These are phyloP conservation scores for Caranx melampygus DNA, from an alignment of 2,113 vertebrate genomes.

Conservation along the genomic window DNA sequence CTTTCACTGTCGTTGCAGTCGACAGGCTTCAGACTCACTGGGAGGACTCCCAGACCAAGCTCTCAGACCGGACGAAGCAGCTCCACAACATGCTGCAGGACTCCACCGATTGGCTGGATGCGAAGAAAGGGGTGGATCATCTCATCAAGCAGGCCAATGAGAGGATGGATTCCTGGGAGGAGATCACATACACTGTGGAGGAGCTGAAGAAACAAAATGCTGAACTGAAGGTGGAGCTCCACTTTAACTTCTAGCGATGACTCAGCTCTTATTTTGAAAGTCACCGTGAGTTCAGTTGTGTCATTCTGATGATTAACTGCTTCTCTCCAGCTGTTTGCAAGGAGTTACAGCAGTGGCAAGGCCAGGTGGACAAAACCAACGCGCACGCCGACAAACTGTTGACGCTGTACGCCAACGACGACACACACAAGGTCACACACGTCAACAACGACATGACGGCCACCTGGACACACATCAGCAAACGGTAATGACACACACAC, in stretches of 20 bases:
- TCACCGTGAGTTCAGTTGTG: not conserved
- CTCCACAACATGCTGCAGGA: slow-evolving; percentile 96
- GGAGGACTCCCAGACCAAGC: slow-evolving; percentile 93
- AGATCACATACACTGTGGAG: slow-evolving; percentile 88
- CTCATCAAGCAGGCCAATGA: slow-evolving; percentile 86
- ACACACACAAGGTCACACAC: slow-evolving; percentile 92
- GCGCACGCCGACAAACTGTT: slow-evolving; percentile 92
- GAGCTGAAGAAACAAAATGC: slow-evolving; percentile 89
- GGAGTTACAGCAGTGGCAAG: slow-evolving; percentile 92
- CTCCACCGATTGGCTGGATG: slow-evolving; percentile 93
- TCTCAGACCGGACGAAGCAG: slow-evolving; percentile 88
- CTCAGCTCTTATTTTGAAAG: slow-evolving; percentile 1
- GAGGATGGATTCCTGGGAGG: slow-evolving; percentile 89
- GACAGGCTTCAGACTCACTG: slow-evolving; percentile 95
- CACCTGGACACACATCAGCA: slow-evolving; percentile 89
- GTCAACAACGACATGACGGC: slow-evolving; percentile 89
- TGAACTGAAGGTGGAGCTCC: slow-evolving; percentile 88
- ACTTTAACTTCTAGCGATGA: not conserved
- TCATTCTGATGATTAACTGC: not conserved
- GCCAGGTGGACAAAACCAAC: slow-evolving; percentile 90
- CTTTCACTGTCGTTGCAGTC: slow-evolving; percentile 78
- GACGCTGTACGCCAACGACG: slow-evolving; percentile 90
- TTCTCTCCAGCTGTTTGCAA: slow-evolving; percentile 87
- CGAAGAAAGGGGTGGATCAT: slow-evolving; percentile 87
- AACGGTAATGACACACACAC: slow-evolving; percentile 85